A percentile compares a stretch with the other conserved stretches of the same genome.
phyloP scores from a whole-genome alignment of 2,888 invertebrate genomes.

The Spodoptera exigua region DNA sequence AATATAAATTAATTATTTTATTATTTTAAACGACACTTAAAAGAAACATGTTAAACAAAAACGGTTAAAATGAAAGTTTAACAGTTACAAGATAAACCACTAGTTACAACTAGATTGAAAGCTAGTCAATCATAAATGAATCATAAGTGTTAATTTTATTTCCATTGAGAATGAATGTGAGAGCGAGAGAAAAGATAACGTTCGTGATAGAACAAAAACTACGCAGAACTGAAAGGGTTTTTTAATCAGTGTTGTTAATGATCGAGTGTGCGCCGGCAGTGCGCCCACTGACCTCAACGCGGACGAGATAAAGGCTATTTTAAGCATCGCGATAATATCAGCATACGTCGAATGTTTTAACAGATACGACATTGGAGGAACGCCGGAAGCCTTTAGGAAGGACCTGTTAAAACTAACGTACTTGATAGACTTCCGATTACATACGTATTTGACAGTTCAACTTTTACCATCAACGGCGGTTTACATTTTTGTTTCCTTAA shows the following conservation, averaged over 20 bases:
- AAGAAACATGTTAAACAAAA: constrained; percentile 10
- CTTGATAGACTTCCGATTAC: constrained; percentile 50
- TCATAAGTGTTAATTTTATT: constrained; percentile 38
- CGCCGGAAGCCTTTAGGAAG: constrained; percentile 77
- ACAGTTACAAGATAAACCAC: constrained; percentile 23
- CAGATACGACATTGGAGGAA: constrained; percentile 79
- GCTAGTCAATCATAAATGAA: constrained; percentile 39
- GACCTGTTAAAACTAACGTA: constrained; percentile 66
- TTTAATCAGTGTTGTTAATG: constrained; percentile 80
- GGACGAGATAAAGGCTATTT: constrained; percentile 87
- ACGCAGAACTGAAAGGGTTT: constrained; percentile 71
- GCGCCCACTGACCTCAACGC: constrained; percentile 87
- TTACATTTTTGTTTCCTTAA: constrained; percentile 12
- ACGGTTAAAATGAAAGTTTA: constrained; percentile 39
- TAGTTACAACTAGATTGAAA: constrained; percentile 36
- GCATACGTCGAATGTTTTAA: constrained; percentile 80
- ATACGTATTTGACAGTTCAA: constrained; percentile 31
- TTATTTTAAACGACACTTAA: too few species aligned
- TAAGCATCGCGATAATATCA: constrained; percentile 83
- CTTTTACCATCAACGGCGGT: constrained; percentile 20
- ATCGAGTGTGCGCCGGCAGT: constrained; percentile 75
- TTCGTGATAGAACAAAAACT: constrained; percentile 67
- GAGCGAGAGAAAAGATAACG: constrained; percentile 62
- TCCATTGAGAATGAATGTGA: constrained; percentile 49
- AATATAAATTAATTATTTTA: too few species aligned